phyloP scores from a whole-genome alignment of 2,888 invertebrate genomes.

The Atherix ibis region DNA sequence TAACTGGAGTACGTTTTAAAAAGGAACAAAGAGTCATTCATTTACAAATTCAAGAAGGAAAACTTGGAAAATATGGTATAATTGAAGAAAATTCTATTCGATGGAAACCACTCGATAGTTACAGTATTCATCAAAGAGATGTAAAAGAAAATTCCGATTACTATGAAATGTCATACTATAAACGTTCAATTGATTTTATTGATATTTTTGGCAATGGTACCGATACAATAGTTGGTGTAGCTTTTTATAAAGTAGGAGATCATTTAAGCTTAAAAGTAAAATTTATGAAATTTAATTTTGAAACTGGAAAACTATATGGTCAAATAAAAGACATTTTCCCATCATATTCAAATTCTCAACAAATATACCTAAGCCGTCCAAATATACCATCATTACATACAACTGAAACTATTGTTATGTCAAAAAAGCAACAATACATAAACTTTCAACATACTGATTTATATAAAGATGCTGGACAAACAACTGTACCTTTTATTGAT shows the following conservation, averaged over 20 bases:
- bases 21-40: constrained; percentile 65
- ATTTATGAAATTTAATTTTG: constrained; percentile 63
- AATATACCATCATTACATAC: too few species aligned
- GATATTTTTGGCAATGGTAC: constrained; percentile 48
- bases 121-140: constrained; percentile 36
- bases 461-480: constrained; percentile 62
- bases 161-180: constrained; percentile 60
- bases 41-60: constrained; percentile 64
- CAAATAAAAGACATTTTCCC: too few species aligned
- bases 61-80: constrained; percentile 45
- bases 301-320: constrained; percentile 48
- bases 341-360: too few species aligned
- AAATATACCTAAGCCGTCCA: too few species aligned
- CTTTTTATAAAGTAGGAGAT: constrained; percentile 61
- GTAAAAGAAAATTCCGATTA: constrained; percentile 53
- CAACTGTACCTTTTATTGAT: constrained; percentile 69
- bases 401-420: too few species aligned
- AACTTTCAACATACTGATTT: constrained; percentile 54
- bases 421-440: constrained; percentile 49
- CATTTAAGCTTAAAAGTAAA: constrained; percentile 74
- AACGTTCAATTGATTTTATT: constrained; percentile 65
- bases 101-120: constrained; percentile 56
- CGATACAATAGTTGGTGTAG: constrained; percentile 58
- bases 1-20: constrained; percentile 60
- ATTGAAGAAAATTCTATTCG: constrained; percentile 41